Conservation (phyloP, 2,113 vertebrate species). For the Etheostoma cragini region DNA sequence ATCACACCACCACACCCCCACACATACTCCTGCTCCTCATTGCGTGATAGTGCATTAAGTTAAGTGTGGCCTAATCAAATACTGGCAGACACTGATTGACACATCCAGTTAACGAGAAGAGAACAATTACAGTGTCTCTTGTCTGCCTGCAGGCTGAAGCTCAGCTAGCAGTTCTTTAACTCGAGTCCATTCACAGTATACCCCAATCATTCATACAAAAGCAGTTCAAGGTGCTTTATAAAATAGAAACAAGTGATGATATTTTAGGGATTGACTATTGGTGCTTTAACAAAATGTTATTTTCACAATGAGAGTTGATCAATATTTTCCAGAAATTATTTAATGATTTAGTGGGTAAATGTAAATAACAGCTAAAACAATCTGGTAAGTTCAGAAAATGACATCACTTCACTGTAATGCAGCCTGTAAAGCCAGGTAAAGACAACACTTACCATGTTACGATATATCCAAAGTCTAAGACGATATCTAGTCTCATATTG, state of each 20-base stretch:
- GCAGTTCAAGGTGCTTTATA: neutral
- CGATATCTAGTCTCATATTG: too few species aligned
- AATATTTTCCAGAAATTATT: too few species aligned
- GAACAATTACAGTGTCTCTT: slow-evolving; percentile 23
- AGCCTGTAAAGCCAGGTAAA: too few species aligned
- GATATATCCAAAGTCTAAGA: too few species aligned
- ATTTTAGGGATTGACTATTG: too few species aligned
- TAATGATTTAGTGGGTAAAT: neutral
- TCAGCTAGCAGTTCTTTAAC: slow-evolving; percentile 5
- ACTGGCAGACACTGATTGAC: slow-evolving; percentile 58
- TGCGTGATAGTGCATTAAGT: slow-evolving; percentile 13
- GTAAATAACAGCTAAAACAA: neutral
- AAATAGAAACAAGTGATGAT: neutral
- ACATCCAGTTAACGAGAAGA: slow-evolving; percentile 49
- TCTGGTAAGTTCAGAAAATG: too few species aligned
- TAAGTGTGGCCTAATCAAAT: slow-evolving; percentile 45
- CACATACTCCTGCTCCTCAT: slow-evolving; percentile 1
- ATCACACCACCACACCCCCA: neutral
- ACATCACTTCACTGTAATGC: too few species aligned
- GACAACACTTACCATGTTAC: too few species aligned
- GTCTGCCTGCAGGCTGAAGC: slow-evolving; percentile 28
- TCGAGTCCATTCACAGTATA: neutral
- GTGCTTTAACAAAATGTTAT: too few species aligned
- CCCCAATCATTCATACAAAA: neutral
- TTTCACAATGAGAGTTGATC: too few species aligned